Evolutionary conservation across 2,888 invertebrate species (phyloP).

Genomic region (Acronicta leporina): DNA sequence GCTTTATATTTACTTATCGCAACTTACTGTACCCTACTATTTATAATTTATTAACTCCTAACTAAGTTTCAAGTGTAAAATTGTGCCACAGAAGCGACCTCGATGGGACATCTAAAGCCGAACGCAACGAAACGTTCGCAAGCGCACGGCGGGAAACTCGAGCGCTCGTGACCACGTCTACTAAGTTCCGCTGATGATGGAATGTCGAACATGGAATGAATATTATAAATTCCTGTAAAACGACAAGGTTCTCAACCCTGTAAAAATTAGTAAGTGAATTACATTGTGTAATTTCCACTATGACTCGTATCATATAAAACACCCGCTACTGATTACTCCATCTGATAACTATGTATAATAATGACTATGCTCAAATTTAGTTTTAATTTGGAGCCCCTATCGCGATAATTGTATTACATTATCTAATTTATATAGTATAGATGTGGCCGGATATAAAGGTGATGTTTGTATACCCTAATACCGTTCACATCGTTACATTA

Average conservation of each 20-base stretch:
- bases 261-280: slow-evolving; percentile 66
- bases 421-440: slow-evolving; percentile 75
- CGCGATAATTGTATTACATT: slow-evolving; percentile 72
- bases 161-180: slow-evolving; percentile 34
- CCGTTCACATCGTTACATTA: slow-evolving; percentile 71
- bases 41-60: slow-evolving; percentile 85
- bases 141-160: slow-evolving; percentile 44
- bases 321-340: slow-evolving; percentile 72
- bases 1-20: slow-evolving; percentile 68
- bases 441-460: slow-evolving; percentile 82
- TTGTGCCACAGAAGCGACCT: slow-evolving; percentile 85
- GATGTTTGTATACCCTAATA: slow-evolving; percentile 76
- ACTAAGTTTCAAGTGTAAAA: slow-evolving; percentile 84
- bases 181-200: slow-evolving; percentile 58
- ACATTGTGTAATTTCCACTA: slow-evolving; percentile 71
- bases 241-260: slow-evolving; percentile 77
- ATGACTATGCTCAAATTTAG: slow-evolving; percentile 71
- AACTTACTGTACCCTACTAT: slow-evolving; percentile 75
- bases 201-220: slow-evolving; percentile 69
- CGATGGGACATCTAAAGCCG: slow-evolving; percentile 76
- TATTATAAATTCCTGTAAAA: slow-evolving; percentile 76
- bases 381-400: slow-evolving; percentile 75
- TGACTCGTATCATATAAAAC: slow-evolving; percentile 78
- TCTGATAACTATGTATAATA: slow-evolving; percentile 69
- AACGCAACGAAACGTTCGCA: slow-evolving; percentile 64